phyloP scores from a whole-genome alignment of 2,888 invertebrate species.

The Boloria selene region DNA sequence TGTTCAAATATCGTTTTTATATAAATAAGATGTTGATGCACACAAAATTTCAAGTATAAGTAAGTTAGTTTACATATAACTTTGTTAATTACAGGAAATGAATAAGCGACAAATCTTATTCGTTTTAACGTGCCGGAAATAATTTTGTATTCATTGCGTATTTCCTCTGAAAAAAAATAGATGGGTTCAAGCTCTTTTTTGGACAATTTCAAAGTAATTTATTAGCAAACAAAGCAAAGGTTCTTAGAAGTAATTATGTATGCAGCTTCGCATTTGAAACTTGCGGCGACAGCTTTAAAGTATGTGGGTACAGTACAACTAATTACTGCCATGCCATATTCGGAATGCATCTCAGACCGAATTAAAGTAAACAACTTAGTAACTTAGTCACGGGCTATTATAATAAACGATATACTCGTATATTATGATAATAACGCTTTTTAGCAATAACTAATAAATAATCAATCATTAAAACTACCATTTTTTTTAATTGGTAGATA shows the following conservation, averaged over 20 bases:
- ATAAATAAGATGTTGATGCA: neutral
- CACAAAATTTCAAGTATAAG: conserved; percentile 5
- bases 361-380: no score
- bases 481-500: no score
- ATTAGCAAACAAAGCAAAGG: neutral
- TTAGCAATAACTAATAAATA: no score
- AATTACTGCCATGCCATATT: no score
- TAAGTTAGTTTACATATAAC: conserved; percentile 3
- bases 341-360: no score
- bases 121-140: conserved; percentile 7
- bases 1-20: neutral
- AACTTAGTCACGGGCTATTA: no score
- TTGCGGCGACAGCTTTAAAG: no score
- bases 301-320: no score
- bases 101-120: conserved; percentile 3
- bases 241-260: neutral
- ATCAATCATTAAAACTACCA: no score
- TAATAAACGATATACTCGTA: no score
- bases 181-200: neutral
- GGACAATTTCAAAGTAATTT: neutral
- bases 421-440: no score
- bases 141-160: neutral
- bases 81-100: conserved; percentile 28
- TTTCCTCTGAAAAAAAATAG: conserved; percentile 1
- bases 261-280: no score